A percentile compares a stretch with the other conserved stretches of the same genome.
These are phyloP conservation scores for Albula glossodonta DNA, from an alignment of 2,113 vertebrate species.

Conservation along the genomic window DNA sequence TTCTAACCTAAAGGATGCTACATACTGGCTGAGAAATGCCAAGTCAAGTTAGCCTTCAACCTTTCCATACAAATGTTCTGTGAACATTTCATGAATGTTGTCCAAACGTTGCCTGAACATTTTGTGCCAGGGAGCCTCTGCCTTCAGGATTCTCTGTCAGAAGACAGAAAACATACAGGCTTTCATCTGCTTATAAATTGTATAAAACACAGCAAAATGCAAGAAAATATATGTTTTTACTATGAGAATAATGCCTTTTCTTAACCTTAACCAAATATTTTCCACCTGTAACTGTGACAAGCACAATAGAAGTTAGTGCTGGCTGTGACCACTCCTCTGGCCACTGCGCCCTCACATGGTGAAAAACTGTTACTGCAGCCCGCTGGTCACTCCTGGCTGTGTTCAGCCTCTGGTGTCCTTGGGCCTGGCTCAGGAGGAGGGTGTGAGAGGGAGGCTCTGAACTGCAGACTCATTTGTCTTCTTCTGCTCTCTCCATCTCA, in stretches of 20 bases:
- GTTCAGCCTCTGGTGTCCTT: too few species aligned
- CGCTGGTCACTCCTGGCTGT: neutral
- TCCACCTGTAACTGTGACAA: neutral
- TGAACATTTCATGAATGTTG: too few species aligned
- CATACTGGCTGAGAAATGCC: too few species aligned
- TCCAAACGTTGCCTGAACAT: too few species aligned
- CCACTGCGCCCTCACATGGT: neutral
- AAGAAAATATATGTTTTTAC: too few species aligned
- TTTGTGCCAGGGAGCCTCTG: too few species aligned
- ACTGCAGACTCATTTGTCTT: neutral
- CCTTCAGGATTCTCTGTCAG: neutral
- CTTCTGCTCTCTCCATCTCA: neutral
- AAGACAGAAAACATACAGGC: neutral
- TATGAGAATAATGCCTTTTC: too few species aligned
- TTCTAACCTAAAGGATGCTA: too few species aligned
- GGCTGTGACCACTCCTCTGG: neutral
- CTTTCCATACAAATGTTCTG: too few species aligned
- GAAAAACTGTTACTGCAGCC: neutral
- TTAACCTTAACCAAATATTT: neutral
- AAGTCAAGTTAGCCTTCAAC: too few species aligned
- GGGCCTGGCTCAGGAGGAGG: too few species aligned
- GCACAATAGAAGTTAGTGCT: neutral
- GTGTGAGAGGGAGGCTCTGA: neutral
- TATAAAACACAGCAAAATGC: neutral
- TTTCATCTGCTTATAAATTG: neutral